Conservation (phyloP, 2,113 vertebrate species). For the Abramis brama region DNA sequence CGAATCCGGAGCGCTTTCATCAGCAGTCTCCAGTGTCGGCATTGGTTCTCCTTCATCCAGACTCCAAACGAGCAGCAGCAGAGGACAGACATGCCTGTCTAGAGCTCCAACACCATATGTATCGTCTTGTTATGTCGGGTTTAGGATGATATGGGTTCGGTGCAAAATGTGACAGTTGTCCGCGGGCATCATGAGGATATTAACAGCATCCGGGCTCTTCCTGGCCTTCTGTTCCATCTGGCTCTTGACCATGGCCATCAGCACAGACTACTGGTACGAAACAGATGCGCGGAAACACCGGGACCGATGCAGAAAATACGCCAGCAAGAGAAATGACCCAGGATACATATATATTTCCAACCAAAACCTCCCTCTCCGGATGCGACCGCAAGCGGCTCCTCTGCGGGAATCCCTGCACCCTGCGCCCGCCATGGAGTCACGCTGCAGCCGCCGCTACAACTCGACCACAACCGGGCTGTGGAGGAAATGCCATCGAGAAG, state of each 20-base stretch:
- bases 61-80: conserved; percentile 36
- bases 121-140: conserved; percentile 23
- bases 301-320: conserved; percentile 86
- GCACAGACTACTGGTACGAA: conserved; percentile 93
- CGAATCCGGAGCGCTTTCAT: conserved; percentile 58
- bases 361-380: conserved; percentile 86
- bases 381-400: conserved; percentile 73
- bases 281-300: conserved; percentile 88
- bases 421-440: conserved; percentile 82
- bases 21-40: conserved; percentile 53
- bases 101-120: conserved; percentile 18
- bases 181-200: conserved; percentile 86
- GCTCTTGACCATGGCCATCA: conserved; percentile 84
- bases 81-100: conserved; percentile 52
- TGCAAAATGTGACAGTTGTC: conserved; percentile 62
- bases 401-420: conserved; percentile 74
- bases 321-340: conserved; percentile 85
- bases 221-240: conserved; percentile 87
- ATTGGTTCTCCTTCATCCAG: conserved; percentile 49
- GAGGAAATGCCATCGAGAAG: conserved; percentile 85
- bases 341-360: conserved; percentile 88
- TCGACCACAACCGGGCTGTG: conserved; percentile 88
- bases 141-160: conserved; percentile 53
- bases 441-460: conserved; percentile 88
- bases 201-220: conserved; percentile 85